These are phyloP conservation scores for Zosterops hypoxanthus DNA, from an alignment of 2,113 vertebrate species.

Conservation along the genomic window DNA sequence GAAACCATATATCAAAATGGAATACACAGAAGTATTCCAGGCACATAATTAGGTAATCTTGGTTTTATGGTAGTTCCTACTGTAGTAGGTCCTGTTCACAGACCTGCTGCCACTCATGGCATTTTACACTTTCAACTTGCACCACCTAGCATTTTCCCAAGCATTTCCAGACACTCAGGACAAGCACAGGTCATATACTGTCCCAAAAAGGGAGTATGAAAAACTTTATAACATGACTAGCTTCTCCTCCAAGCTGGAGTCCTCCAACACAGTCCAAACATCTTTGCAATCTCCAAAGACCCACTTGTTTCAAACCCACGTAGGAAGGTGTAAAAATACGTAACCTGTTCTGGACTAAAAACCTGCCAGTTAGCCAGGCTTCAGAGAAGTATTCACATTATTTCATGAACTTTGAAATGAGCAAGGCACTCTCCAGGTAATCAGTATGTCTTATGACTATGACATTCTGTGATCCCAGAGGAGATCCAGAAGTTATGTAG, in stretches of 20 bases:
- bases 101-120: background rate
- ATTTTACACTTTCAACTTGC: background rate
- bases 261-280: background rate
- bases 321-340: background rate
- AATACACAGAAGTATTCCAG: background rate
- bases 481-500: background rate
- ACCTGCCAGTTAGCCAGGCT: background rate
- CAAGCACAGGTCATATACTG: background rate
- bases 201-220: background rate
- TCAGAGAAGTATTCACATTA: background rate
- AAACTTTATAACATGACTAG: background rate
- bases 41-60: background rate
- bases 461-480: background rate
- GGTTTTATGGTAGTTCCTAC: background rate
- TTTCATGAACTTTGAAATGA: background rate
- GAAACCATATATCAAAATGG: background rate
- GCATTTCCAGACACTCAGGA: background rate
- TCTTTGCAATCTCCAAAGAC: background rate
- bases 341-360: background rate
- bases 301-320: background rate
- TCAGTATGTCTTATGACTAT: background rate
- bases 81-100: background rate
- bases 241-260: background rate
- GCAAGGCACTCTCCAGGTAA: background rate
- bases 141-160: background rate